Base-by-base conservation (phyloP, 2,888 invertebrate genomes). In the Rhingia campestris region DNA sequence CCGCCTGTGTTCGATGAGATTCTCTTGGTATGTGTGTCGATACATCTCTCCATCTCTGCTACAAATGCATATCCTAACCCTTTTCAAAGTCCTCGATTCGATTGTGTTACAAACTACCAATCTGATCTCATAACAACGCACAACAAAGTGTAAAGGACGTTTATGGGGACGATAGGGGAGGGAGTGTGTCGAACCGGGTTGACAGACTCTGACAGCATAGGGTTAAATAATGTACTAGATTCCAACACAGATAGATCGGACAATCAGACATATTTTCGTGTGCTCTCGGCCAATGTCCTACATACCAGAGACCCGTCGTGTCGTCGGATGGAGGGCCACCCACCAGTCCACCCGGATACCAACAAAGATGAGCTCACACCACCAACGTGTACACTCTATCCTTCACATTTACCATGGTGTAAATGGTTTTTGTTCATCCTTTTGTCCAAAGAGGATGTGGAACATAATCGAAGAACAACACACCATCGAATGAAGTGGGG, bases 81-180 rank as follows among this genome's bases (percentile, higher is more conserved):
- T 54, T 45, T 64, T 39, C 14, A 54, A 74, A 53, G 37, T 49
- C 43, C 67, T 51, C 61, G 49, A 61, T 72, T 61, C 72, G 66
- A 72, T 56, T 77, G 61, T 72, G 61, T 53, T 82, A 39, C 67
- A 67, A 77, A 67, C 73, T 77, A 73, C 63, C 67, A 77, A 82
- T 82, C 77, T 77, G 72, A 77, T 82, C 72, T 77, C 66, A 81
- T 77, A 82, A 77, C 81, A 77, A 45, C 72, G 61, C 66, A 77
- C 56, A 32, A 59, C 61, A 64, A 53, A 73, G 12, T 41, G 41
- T 72, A 22, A 22, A 22, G 22, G 22, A 22, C 22, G 22, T 22
- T 22, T 22, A 22, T 22, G 1, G 22, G 22, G 22, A 22, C 22
- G 22, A 22, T n/a, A 2, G 22, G 2, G 39, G 10, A 32, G 3